Conservation (phyloP, 1,140 invertebrate species). For the Nixonia krombeini region DNA sequence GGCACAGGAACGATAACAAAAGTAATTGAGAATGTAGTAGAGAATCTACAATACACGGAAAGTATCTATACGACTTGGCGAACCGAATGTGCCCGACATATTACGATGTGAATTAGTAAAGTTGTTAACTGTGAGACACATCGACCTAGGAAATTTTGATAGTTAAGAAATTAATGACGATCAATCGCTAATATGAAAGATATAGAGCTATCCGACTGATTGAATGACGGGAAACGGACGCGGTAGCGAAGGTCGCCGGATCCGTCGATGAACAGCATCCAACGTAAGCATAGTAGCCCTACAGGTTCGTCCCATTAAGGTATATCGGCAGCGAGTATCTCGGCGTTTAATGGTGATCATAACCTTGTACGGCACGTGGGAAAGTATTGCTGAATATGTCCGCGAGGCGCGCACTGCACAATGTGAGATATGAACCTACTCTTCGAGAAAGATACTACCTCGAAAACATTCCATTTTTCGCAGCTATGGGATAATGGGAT, state of each 20-base stretch:
- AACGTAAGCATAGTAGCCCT: constrained; percentile 6
- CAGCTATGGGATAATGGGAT: too few species aligned
- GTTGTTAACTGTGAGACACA: too few species aligned
- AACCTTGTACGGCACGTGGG: constrained; percentile 46
- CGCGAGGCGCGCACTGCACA: background rate
- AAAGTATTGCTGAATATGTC: background rate
- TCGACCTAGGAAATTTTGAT: too few species aligned
- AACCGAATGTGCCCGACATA: too few species aligned
- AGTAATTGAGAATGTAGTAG: too few species aligned
- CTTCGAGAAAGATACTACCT: background rate
- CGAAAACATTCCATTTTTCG: background rate
- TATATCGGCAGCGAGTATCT: constrained; percentile 39
- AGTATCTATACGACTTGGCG: too few species aligned
- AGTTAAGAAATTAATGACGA: too few species aligned
- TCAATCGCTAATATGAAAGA: constrained; percentile 17
- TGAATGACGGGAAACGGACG: constrained; percentile 11
- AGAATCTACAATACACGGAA: too few species aligned
- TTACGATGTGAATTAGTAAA: too few species aligned
- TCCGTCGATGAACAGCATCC: constrained; percentile 16
- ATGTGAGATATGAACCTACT: background rate
- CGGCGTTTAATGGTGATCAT: constrained; percentile 40
- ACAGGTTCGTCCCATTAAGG: constrained; percentile 34
- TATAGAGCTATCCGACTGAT: constrained; percentile 9
- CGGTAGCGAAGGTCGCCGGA: background rate
- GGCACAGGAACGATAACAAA: too few species aligned